A percentile compares a stretch with the other conserved stretches of the same genome.
Conservation (phyloP, 1,140 invertebrate species). For the Hydropsyche tenuis region DNA sequence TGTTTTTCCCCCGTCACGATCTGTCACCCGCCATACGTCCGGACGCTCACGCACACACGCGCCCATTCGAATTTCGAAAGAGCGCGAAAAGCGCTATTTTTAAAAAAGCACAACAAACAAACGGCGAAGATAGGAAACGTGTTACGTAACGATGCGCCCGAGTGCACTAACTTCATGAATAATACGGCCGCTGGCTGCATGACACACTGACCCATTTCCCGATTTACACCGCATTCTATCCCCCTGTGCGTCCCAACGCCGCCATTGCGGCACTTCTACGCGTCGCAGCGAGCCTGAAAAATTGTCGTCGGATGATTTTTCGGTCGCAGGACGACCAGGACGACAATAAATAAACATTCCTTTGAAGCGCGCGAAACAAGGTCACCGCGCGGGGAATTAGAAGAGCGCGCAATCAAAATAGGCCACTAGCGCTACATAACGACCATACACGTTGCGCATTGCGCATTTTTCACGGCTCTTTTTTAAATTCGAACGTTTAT, state of each 20-base stretch:
- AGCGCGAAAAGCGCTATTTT: neutral
- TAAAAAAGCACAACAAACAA: too few relatives aligned
- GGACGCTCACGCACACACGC: neutral
- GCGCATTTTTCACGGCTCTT: neutral
- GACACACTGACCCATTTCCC: conserved; percentile 47
- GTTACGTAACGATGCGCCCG: conserved; percentile 6
- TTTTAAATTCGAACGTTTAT: conserved; percentile 22
- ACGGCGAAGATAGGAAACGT: neutral
- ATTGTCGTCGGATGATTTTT: neutral
- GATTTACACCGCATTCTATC: conserved; percentile 32
- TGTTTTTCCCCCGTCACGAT: too few relatives aligned
- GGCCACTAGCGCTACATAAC: conserved; percentile 11
- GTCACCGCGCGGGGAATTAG: conserved; percentile 12
- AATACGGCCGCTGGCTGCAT: conserved; percentile 23
- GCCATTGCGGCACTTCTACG: neutral
- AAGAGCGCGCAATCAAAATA: conserved; percentile 27
- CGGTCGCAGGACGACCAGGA: neutral
- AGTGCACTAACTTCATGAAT: neutral
- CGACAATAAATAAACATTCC: conserved; percentile 1
- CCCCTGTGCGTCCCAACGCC: neutral
- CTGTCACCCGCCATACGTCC: too few relatives aligned
- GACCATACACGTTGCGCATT: conserved; percentile 25
- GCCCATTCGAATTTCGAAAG: neutral
- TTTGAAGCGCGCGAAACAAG: neutral
- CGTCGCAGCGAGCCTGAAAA: neutral